These are phyloP conservation scores for Hemicordylus capensis DNA, from an alignment of 2,113 vertebrate species.

Conservation along the genomic window DNA sequence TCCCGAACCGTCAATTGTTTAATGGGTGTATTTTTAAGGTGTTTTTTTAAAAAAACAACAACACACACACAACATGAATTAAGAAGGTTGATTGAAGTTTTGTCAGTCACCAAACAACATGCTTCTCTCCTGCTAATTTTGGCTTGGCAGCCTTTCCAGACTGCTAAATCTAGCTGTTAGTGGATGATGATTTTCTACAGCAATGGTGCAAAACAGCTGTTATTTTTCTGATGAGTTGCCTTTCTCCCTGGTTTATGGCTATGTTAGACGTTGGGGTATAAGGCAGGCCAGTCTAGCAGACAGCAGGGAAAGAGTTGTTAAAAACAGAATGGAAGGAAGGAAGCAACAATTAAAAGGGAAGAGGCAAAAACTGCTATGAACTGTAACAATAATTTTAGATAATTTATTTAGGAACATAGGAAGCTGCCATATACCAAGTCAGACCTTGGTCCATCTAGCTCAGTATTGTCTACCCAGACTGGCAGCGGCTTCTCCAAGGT, in stretches of 20 bases:
- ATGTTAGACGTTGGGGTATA: conserved; percentile 69
- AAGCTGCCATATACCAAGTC: too few relatives aligned
- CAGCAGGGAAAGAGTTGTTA: conserved; percentile 58
- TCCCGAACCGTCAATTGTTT: conserved; percentile 54
- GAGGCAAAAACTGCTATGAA: not conserved
- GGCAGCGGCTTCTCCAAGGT: too few relatives aligned
- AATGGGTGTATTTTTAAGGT: conserved; percentile 57
- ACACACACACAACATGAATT: conserved; percentile 55
- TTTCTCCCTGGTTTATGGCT: conserved; percentile 72
- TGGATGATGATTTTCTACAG: conserved; percentile 70
- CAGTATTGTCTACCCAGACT: too few relatives aligned
- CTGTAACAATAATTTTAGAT: too few relatives aligned
- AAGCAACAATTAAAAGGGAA: not conserved
- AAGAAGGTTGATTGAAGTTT: conserved; percentile 63
- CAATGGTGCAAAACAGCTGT: conserved; percentile 75
- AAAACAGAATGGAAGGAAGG: not conserved
- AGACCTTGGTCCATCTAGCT: too few relatives aligned
- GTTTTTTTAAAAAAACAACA: conserved; percentile 45
- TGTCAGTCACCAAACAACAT: conserved; percentile 62
- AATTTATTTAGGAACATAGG: too few relatives aligned
- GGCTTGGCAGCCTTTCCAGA: conserved; percentile 71
- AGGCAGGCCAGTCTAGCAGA: conserved; percentile 50
- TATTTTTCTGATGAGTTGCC: conserved; percentile 68
- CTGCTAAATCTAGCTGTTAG: conserved; percentile 71
- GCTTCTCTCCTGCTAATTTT: conserved; percentile 72